phyloP scores from a whole-genome alignment of 2,888 invertebrate species.

The Disparrhopalites patrizii region DNA sequence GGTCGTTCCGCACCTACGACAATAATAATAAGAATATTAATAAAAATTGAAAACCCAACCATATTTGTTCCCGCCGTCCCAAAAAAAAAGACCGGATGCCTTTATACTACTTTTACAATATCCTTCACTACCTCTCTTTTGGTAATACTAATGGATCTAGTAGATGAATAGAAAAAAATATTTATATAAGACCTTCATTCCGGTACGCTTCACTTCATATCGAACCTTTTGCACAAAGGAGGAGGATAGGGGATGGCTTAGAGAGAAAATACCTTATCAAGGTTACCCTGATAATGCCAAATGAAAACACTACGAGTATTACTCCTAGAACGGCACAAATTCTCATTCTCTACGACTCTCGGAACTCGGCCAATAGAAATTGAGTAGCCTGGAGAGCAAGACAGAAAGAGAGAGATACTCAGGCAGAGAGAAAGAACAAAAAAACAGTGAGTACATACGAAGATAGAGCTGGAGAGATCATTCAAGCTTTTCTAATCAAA shows the following conservation, averaged over 20 bases:
- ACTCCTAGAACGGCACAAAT: no score
- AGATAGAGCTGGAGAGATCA: constrained; percentile 5
- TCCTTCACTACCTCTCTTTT: background rate
- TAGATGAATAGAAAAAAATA: background rate
- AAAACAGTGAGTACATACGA: background rate
- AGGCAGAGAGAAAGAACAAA: background rate
- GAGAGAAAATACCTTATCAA: constrained; percentile 2
- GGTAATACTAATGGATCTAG: background rate
- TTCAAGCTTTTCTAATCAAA: constrained; percentile 19
- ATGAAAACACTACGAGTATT: constrained; percentile 7
- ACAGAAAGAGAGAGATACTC: background rate
- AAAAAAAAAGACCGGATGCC: no score
- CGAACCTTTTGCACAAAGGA: background rate
- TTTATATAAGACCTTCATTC: background rate
- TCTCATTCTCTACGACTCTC: background rate
- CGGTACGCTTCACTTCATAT: background rate
- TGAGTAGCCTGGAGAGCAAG: background rate
- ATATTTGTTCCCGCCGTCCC: no score
- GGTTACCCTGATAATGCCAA: background rate
- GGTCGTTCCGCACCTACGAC: no score
- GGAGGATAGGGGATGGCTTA: background rate
- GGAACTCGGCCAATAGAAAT: background rate
- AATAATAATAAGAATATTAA: no score
- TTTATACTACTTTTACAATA: background rate
- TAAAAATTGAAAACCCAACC: no score